Evolutionary conservation across 2,888 invertebrate genomes (phyloP).

Genomic region (Ptychoptera albimana): DNA sequence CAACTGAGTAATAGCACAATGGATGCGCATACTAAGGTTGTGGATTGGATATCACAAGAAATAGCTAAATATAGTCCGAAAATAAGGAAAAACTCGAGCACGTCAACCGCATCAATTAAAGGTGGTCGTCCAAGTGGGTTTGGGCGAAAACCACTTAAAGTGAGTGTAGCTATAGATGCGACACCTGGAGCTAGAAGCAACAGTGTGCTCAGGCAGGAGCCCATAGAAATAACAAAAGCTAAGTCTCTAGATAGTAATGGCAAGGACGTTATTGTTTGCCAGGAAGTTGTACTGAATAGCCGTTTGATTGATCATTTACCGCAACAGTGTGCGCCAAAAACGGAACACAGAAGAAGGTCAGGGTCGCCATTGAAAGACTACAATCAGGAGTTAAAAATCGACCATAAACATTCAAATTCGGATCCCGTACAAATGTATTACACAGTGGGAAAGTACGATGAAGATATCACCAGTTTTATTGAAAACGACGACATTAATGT

Average conservation of each 20-base stretch:
- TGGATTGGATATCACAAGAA: constrained; percentile 73
- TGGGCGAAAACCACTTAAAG: constrained; percentile 41
- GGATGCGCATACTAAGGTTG: constrained; percentile 72
- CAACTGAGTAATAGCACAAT: constrained; percentile 67
- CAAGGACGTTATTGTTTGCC: constrained; percentile 26
- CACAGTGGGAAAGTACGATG: constrained; percentile 19
- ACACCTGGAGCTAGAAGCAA: constrained; percentile 57
- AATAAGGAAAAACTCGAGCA: constrained; percentile 15
- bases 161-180: constrained; percentile 64
- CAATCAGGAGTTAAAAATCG: constrained; percentile 25
- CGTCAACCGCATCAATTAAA: constrained; percentile 19
- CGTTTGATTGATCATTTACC: constrained; percentile 1
- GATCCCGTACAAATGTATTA: constrained; percentile 47
- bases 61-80: constrained; percentile 55
- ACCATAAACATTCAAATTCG: constrained; percentile 48
- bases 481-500: constrained; percentile 47
- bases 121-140: constrained; percentile 22
- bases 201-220: constrained; percentile 57
- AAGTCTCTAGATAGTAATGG: constrained; percentile 16
- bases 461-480: constrained; percentile 31
- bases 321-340: background rate
- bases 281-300: constrained; percentile 26
- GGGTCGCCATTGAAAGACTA: background rate
- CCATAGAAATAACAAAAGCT: constrained; percentile 51
- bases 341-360: constrained; percentile 3